Conservation (phyloP, 1,140 invertebrate genomes). For the Hypothenemus hampei region DNA sequence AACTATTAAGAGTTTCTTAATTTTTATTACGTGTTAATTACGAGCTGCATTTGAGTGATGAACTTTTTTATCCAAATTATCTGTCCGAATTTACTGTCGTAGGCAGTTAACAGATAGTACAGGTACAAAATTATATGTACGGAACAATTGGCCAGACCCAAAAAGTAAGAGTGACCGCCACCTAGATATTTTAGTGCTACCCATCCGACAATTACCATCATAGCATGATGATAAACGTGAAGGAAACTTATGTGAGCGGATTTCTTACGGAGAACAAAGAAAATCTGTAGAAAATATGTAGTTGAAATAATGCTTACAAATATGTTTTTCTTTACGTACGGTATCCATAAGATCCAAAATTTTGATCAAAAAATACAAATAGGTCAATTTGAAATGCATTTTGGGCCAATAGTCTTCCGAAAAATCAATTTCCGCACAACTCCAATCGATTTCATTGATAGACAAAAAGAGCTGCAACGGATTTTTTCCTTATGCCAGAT, state of each 20-base stretch:
- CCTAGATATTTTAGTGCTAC: slow-evolving; percentile 56
- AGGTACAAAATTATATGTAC: slow-evolving; percentile 78
- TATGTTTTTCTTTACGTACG: slow-evolving; percentile 42
- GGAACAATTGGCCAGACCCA: slow-evolving; percentile 63
- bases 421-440: slow-evolving; percentile 70
- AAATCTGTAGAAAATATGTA: slow-evolving; percentile 54
- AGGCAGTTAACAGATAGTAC: slow-evolving; percentile 67
- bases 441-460: slow-evolving; percentile 12
- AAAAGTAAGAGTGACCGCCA: slow-evolving; percentile 59
- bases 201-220: slow-evolving; percentile 65
- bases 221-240: slow-evolving; percentile 83
- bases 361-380: slow-evolving; percentile 63
- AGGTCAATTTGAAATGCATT: slow-evolving; percentile 54
- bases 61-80: slow-evolving; percentile 71
- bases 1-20: too few species aligned
- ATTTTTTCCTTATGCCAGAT: too few species aligned
- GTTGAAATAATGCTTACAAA: background rate
- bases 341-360: slow-evolving; percentile 66
- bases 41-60: slow-evolving; percentile 66
- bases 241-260: slow-evolving; percentile 77
- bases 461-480: too few species aligned
- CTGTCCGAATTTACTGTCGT: slow-evolving; percentile 57
- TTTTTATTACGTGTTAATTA: too few species aligned
- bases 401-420: slow-evolving; percentile 55
- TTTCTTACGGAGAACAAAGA: slow-evolving; percentile 85